Base-by-base conservation (phyloP, 2,888 invertebrate genomes). In the Ditylenchus weischeri region DNA sequence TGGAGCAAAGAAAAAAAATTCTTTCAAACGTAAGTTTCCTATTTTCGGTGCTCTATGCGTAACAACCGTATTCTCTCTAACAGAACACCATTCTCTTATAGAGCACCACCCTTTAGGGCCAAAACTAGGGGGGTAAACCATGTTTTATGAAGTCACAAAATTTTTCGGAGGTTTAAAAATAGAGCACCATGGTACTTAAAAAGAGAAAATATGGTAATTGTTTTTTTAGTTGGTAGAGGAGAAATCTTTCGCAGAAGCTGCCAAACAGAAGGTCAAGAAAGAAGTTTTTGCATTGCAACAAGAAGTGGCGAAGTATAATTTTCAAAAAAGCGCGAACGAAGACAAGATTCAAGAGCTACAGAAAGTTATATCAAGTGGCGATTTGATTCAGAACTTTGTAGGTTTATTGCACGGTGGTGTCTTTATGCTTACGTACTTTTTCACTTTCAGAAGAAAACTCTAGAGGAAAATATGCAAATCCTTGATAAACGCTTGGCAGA, bases 331-430 rank as follows among this genome's bases (percentile, higher is more conserved):
- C 18, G 48, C 23, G n/a, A 23, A 50, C 21, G 65, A 72, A 38
- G 65, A 51, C 6, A 50, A 73, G 57, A 35, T 51, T 29, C 59
- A 65, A 43, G 65, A 74, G 47, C 49, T 71, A 15, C 58, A 72
- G 15, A 58, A 72, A 35, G 29, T 69, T 19, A 29, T 62, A 21
- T 29, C 43, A 21, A 64, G 71, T 35, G 65, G 64, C 18, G 57
- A 58, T 0, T n/a, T 57, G 50, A 69, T 71, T 29, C 62, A 72
- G n/a, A 69, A 62, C 18, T 66, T 62, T 51, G 73, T 73, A 54
- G 36, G 64, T 49, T 57, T 10, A 23, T 62, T 29, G 5, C 29
- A 54, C 11, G 43, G 5, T 43, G 15, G 3, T 43, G 15, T 38
- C 38, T 38, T 6, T n/a, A n/a, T n/a, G n/a, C n/a, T 43, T 43